Conservation (phyloP, 1,140 invertebrate genomes). For the Eumaeus atala region DNA sequence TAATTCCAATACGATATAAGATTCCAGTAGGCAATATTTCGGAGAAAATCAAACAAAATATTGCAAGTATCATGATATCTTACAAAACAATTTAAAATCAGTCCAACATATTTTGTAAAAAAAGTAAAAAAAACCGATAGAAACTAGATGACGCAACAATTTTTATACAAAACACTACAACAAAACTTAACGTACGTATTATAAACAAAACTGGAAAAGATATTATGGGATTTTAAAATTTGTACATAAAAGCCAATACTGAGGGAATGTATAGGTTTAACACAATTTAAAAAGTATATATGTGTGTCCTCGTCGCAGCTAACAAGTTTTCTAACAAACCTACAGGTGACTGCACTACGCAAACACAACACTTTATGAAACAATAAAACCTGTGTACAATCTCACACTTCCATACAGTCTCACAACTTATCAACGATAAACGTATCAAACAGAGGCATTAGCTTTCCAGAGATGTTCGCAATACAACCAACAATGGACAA, state of each 20-base stretch:
- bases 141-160: neutral
- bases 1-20: no score
- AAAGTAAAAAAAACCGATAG: neutral
- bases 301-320: constrained; percentile 59
- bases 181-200: constrained; percentile 9
- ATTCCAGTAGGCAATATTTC: no score
- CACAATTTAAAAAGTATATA: constrained; percentile 20
- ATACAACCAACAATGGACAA: no score
- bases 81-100: neutral
- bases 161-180: neutral
- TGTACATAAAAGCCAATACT: constrained; percentile 29
- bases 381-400: constrained; percentile 30
- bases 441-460: constrained; percentile 14
- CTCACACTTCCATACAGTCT: constrained; percentile 29
- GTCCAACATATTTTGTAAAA: neutral
- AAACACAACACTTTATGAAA: constrained; percentile 26
- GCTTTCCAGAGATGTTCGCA: neutral
- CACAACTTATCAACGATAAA: constrained; percentile 16
- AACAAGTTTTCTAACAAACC: constrained; percentile 62
- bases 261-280: constrained; percentile 41
- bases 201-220: neutral
- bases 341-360: constrained; percentile 49
- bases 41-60: no score
- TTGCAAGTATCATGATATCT: no score
- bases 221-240: constrained; percentile 3